Conservation (phyloP, 1,140 invertebrate species). For the Pygmarrhopalites habei region DNA sequence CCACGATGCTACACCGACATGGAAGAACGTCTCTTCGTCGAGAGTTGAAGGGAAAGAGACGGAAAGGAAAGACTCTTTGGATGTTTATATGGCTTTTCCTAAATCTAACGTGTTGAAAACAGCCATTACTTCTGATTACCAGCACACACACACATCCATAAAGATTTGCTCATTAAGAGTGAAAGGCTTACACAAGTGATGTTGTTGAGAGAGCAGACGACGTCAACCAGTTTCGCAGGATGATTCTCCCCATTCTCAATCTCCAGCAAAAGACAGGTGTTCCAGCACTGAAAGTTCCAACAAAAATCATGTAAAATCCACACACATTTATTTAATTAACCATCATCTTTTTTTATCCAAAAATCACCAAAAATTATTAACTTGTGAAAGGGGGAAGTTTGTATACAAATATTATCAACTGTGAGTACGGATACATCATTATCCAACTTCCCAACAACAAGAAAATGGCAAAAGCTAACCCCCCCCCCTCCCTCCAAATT, state of each 20-base stretch:
- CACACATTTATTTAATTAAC: too few species aligned
- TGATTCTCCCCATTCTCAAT: not conserved
- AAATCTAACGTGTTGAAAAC: not conserved
- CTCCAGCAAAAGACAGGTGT: conserved; percentile 6
- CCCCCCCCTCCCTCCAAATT: too few species aligned
- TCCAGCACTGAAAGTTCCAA: conserved; percentile 4
- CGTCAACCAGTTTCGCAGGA: not conserved
- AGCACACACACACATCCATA: not conserved
- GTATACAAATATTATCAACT: too few species aligned
- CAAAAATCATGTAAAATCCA: too few species aligned
- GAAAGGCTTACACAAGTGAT: not conserved
- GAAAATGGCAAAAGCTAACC: too few species aligned
- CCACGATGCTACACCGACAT: too few species aligned
- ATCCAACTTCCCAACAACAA: too few species aligned
- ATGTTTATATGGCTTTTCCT: not conserved
- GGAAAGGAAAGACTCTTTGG: not conserved
- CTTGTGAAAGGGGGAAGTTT: too few species aligned
- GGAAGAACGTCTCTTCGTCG: not conserved
- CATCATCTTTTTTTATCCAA: too few species aligned
- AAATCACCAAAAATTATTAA: too few species aligned
- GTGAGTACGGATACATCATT: too few species aligned
- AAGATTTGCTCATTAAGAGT: conserved; percentile 3
- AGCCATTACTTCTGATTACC: conserved; percentile 3
- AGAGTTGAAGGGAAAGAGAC: too few species aligned
- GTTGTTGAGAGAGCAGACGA: conserved; percentile 4